Evolutionary conservation across 2,888 invertebrate species (phyloP).

Genomic region (Girardia tigrina): DNA sequence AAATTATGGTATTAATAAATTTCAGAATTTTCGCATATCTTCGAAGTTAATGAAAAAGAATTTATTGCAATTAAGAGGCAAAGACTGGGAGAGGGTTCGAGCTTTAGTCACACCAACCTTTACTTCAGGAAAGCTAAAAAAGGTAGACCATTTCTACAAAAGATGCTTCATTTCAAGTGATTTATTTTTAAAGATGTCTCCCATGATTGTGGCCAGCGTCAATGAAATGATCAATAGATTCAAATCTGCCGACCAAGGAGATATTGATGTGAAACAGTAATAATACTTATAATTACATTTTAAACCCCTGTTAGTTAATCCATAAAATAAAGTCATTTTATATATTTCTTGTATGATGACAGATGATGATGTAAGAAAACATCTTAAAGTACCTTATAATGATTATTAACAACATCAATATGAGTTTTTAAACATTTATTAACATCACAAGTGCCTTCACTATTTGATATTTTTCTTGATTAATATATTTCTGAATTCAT

Average conservation of each 20-base stretch:
- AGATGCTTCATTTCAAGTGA: neutral
- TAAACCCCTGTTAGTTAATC: too few relatives aligned
- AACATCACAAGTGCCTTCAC: too few relatives aligned
- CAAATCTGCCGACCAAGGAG: neutral
- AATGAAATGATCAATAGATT: neutral
- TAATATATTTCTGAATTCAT: too few relatives aligned
- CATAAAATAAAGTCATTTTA: too few relatives aligned
- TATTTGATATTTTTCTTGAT: too few relatives aligned
- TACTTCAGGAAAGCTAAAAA: neutral
- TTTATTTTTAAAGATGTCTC: neutral
- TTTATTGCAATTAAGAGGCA: neutral
- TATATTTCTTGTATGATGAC: too few relatives aligned
- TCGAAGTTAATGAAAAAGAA: neutral
- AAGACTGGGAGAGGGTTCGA: conserved; percentile 19
- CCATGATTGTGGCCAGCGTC: neutral
- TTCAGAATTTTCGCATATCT: neutral
- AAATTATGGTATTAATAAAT: neutral
- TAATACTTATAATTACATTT: too few relatives aligned
- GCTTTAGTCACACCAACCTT: conserved; percentile 13
- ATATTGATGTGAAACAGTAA: neutral
- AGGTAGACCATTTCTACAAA: neutral
- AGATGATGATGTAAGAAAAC: too few relatives aligned
- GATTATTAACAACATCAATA: too few relatives aligned
- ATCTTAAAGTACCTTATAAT: too few relatives aligned
- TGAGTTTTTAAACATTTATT: too few relatives aligned